Evolutionary conservation across 1,140 invertebrate species (phyloP), one percentile per base, ranked within the genome.

Genomic region (Panonychus citri): DNA sequence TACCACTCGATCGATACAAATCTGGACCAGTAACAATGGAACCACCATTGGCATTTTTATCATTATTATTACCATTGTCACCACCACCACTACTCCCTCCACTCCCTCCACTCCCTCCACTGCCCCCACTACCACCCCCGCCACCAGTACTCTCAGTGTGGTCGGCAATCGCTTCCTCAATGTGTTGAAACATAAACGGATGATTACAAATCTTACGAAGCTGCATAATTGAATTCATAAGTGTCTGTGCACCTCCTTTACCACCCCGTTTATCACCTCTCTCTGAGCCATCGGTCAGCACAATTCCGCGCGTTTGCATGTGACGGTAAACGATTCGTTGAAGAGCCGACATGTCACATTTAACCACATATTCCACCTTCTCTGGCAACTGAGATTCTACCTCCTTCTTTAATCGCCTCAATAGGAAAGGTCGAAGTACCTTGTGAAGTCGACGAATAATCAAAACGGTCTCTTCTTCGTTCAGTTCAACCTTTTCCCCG

Each of bases 161-260:
- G 64, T 91, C 85, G 66, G 85, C 85, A 71, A 93, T 87, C 66
- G 91, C 93, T 69, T 97, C 89, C 71, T 98, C 94, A 62, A 98
- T 94, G 65, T 88, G 84, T 71, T 86, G 84, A 73, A 97, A 98
- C 84, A 98, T 94, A 71, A 97, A 98, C 3, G 94, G 94, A 77
- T 98, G 94, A 73, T 98, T 98, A 71, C 93, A 97, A 34, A 98
- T 78, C 73, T 98, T 98, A 53, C 93, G 75, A 59, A 98, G 70
- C 69, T 98, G 94, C 62, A 98, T 93, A 64, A 98, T 94, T 0
- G 91, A 96, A 69, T 98, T 98, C 90, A 96, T 96, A n/a, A 98
- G 73, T 5, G 90, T 86, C 70, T 93, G 93, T n/a, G 87, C 81
- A 12, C 88, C 88, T 50, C 89, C 86, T 67, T 86, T 89, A 58